These are phyloP conservation scores for Poicephalus meyeri DNA, from an alignment of 2,113 vertebrate genomes.

Conservation along the genomic window DNA sequence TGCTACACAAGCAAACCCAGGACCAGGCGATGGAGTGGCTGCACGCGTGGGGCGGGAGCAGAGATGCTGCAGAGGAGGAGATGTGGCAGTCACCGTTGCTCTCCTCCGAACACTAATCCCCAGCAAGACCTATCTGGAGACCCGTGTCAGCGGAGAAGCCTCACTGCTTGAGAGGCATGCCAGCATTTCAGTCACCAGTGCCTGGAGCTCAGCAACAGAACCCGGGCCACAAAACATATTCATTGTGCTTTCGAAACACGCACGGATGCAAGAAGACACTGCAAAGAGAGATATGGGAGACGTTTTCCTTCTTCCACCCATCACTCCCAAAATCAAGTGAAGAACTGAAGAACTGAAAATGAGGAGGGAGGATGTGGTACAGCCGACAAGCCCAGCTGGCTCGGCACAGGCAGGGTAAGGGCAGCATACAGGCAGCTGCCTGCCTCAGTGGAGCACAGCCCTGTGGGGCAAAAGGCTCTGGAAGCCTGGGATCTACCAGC, in stretches of 20 bases:
- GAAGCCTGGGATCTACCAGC: neutral
- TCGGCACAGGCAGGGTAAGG: neutral
- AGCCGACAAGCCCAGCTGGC: neutral
- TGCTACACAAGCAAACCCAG: neutral
- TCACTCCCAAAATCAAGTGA: neutral
- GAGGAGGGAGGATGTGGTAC: neutral
- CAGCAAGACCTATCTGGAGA: neutral
- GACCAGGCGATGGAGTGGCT: neutral
- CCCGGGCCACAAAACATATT: neutral
- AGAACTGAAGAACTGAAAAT: neutral
- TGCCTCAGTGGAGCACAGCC: neutral
- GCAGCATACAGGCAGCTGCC: neutral
- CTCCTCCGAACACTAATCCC: accelerated
- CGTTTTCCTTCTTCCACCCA: neutral
- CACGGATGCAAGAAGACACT: neutral
- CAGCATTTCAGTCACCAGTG: neutral
- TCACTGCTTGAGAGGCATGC: neutral
- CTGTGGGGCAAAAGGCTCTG: neutral
- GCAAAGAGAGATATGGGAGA: neutral
- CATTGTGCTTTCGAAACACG: neutral
- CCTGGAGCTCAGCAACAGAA: neutral
- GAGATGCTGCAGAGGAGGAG: neutral
- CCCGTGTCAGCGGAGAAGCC: neutral
- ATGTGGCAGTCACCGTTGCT: neutral
- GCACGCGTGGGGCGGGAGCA: accelerated